A percentile compares a stretch with the other conserved stretches of the same genome.
These are phyloP conservation scores for Dasyprocta punctata DNA, from an alignment of 2,113 vertebrate species.

Conservation along the genomic window DNA sequence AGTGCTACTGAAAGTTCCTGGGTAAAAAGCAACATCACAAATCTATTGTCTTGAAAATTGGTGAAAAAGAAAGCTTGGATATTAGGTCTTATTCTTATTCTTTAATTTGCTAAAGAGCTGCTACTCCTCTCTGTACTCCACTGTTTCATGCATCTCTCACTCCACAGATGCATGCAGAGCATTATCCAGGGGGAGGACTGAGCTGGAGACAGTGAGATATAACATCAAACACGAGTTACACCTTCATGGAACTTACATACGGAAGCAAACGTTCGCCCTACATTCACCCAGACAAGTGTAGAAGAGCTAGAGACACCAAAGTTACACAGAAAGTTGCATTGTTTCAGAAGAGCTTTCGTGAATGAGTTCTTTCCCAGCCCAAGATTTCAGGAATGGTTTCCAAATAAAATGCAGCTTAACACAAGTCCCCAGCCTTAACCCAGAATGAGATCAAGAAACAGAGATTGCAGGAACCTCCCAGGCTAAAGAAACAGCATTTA, in stretches of 20 bases:
- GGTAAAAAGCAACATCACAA: background rate
- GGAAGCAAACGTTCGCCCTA: background rate
- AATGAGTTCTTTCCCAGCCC: background rate
- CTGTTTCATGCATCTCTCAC: background rate
- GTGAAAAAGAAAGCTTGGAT: background rate
- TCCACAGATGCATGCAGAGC: too few relatives aligned
- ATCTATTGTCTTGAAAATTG: background rate
- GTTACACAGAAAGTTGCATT: fast-evolving
- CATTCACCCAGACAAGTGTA: background rate
- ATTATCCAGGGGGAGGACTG: fast-evolving
- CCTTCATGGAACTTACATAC: background rate
- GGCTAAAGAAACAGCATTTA: background rate
- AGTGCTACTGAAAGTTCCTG: background rate
- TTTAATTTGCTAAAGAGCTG: background rate
- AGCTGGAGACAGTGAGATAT: background rate
- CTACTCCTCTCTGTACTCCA: background rate
- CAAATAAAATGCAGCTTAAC: background rate
- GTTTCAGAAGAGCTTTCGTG: background rate
- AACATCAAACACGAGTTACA: background rate
- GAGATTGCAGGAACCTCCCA: background rate
- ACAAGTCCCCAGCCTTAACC: background rate
- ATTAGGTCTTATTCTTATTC: too few relatives aligned
- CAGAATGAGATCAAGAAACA: background rate
- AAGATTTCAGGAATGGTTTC: background rate
- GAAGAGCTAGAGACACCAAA: background rate